These are phyloP conservation scores for Bombus waltoni DNA, from an alignment of 1,140 invertebrate species.

Conservation along the genomic window DNA sequence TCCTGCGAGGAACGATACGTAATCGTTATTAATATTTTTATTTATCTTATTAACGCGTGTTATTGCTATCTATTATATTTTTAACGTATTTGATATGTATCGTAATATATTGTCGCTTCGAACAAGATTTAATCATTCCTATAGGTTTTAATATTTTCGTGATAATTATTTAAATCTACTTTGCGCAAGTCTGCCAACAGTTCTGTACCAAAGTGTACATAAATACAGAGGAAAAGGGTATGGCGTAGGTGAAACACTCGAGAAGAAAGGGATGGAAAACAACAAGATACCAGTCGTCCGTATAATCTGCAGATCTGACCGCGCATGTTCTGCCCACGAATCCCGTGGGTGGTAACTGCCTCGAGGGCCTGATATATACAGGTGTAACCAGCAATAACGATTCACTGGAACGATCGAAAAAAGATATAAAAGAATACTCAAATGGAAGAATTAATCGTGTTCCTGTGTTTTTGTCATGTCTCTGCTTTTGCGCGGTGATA, in stretches of 20 bases:
- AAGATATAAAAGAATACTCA: neutral
- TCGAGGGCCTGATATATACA: conserved; percentile 67
- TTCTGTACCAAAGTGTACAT: neutral
- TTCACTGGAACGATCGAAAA: conserved; percentile 32
- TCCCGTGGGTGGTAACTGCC: conserved; percentile 66
- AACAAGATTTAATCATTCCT: too few species aligned
- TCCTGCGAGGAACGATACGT: too few species aligned
- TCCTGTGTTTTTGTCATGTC: too few species aligned
- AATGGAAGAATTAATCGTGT: neutral
- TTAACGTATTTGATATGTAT: too few species aligned
- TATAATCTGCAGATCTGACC: conserved; percentile 68
- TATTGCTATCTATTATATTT: too few species aligned
- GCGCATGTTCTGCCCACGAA: conserved; percentile 66
- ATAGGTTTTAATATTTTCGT: too few species aligned
- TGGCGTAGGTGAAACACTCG: conserved; percentile 15
- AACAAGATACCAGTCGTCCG: conserved; percentile 60
- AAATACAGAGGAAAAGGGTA: neutral
- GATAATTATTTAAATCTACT: too few species aligned
- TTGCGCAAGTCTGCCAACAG: conserved; percentile 42
- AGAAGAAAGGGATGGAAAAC: conserved; percentile 23
- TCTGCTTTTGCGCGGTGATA: neutral
- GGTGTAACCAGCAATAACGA: conserved; percentile 67
- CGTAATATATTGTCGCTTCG: too few species aligned
- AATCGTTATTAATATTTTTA: too few species aligned
- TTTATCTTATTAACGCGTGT: too few species aligned